These are phyloP conservation scores for Hippolais icterina DNA, from an alignment of 2,113 vertebrate species.

Conservation along the genomic window DNA sequence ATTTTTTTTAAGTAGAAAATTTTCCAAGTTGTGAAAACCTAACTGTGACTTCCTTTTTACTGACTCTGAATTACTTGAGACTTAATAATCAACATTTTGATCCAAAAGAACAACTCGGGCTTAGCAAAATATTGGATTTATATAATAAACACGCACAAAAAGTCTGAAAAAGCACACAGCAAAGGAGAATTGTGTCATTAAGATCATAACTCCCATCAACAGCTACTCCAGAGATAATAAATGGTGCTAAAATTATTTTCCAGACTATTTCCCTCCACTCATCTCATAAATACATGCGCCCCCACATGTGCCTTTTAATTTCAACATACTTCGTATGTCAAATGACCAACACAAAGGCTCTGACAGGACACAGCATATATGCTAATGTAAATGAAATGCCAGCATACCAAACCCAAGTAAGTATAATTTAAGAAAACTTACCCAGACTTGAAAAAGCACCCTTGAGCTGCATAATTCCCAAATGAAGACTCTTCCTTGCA, in stretches of 20 bases:
- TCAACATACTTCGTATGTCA: background rate
- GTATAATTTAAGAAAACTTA: background rate
- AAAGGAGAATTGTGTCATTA: background rate
- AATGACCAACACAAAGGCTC: background rate
- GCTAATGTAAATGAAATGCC: background rate
- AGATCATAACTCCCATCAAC: background rate
- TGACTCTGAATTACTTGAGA: background rate
- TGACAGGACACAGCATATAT: background rate
- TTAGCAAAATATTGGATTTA: background rate
- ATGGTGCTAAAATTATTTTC: background rate
- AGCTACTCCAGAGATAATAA: background rate
- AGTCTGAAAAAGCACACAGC: background rate
- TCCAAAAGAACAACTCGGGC: background rate
- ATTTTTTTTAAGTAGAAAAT: background rate
- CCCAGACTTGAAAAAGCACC: conserved; percentile 2
- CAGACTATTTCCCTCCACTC: background rate
- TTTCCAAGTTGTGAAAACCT: background rate
- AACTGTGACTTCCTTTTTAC: background rate
- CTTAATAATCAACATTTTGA: background rate
- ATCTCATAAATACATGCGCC: background rate
- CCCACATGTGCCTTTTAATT: background rate
- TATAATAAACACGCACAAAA: background rate
- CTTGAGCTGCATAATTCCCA: conserved; percentile 9
- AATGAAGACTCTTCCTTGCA: conserved; percentile 40
- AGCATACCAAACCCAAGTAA: background rate